A percentile compares a stretch with the other conserved stretches of the same genome.
phyloP scores from a whole-genome alignment of 2,888 invertebrate species.

The Acleris holmiana region DNA sequence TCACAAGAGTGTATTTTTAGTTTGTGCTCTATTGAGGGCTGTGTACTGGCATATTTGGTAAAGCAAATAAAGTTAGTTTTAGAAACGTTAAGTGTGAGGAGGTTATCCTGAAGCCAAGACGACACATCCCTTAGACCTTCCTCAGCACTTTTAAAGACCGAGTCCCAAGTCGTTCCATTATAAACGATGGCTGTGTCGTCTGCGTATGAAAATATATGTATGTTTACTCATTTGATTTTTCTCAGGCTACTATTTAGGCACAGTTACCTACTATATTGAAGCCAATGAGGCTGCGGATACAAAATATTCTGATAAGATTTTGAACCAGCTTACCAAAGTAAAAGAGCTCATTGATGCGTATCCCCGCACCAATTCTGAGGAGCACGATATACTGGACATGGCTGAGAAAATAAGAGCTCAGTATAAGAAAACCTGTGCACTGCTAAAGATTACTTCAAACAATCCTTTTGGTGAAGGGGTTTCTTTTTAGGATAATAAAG shows the following conservation, averaged over 20 bases:
- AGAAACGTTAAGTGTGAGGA: too few species aligned
- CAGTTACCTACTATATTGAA: conserved; percentile 79
- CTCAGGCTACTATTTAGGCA: conserved; percentile 87
- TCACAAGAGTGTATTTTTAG: too few species aligned
- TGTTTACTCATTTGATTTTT: too few species aligned
- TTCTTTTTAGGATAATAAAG: conserved; percentile 78
- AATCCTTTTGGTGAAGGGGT: conserved; percentile 84
- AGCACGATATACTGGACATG: conserved; percentile 86
- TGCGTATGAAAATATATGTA: too few species aligned
- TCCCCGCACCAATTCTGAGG: conserved; percentile 86
- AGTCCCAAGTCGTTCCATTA: too few species aligned
- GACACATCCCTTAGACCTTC: too few species aligned
- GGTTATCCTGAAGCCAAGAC: too few species aligned
- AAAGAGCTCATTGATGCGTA: conserved; percentile 85
- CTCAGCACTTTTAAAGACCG: too few species aligned
- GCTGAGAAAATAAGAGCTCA: conserved; percentile 87
- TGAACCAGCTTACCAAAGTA: conserved; percentile 82
- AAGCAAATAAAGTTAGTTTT: too few species aligned
- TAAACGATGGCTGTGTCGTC: too few species aligned
- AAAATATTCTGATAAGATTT: conserved; percentile 81
- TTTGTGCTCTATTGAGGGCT: too few species aligned
- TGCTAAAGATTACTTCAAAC: conserved; percentile 85
- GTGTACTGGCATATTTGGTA: too few species aligned
- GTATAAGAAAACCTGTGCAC: conserved; percentile 88
- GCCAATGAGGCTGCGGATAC: conserved; percentile 51